phyloP scores from a whole-genome alignment of 1,140 invertebrate species.

The Acyrthosiphon pisum region DNA sequence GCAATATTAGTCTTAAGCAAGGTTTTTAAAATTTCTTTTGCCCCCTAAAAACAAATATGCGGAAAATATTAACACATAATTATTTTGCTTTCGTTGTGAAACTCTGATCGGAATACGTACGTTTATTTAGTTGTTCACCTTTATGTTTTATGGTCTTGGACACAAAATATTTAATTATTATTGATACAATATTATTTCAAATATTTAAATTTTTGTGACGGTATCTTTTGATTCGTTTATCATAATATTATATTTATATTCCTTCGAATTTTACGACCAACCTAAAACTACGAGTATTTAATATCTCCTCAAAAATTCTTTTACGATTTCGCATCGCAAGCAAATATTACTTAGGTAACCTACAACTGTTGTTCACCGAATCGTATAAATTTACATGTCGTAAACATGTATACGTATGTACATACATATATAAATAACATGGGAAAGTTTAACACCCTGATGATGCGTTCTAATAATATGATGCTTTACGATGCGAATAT shows the following conservation, averaged over 20 bases:
- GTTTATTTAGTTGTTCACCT: constrained; percentile 1
- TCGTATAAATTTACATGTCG: background rate
- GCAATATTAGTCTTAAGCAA: background rate
- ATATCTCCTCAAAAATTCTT: background rate
- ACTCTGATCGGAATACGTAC: background rate
- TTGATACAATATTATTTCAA: background rate
- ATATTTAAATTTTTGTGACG: background rate
- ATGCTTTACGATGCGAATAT: background rate
- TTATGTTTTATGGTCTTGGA: background rate
- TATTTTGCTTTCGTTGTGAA: background rate
- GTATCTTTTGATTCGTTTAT: constrained; percentile 12
- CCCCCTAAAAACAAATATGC: background rate
- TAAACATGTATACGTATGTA: background rate
- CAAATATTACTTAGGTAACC: background rate
- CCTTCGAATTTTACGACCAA: background rate
- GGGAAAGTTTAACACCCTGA: background rate
- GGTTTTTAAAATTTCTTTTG: background rate
- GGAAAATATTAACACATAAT: background rate
- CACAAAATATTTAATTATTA: background rate
- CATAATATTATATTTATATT: background rate
- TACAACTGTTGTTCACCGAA: background rate
- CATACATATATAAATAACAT: background rate
- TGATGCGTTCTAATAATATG: background rate
- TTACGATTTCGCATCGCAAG: background rate
- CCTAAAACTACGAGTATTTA: background rate